phyloP scores from a whole-genome alignment of 1,140 invertebrate genomes.

The Psilanteris sp. region DNA sequence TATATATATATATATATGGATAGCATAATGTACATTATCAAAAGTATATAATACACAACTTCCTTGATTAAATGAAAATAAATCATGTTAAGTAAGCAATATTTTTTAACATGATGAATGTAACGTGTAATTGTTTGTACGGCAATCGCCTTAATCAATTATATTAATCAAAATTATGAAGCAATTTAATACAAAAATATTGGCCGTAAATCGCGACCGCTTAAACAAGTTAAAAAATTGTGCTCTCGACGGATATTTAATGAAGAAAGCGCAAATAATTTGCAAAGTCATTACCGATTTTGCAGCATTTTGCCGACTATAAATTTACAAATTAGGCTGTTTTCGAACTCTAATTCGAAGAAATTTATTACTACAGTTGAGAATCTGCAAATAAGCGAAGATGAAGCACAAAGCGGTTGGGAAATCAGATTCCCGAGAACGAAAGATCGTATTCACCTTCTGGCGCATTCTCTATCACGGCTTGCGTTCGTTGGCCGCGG shows the following conservation, averaged over 20 bases:
- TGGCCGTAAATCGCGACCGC: conserved; percentile 2
- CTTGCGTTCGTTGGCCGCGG: conserved; percentile 19
- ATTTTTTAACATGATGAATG: no score
- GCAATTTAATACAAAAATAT: background rate
- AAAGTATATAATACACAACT: no score
- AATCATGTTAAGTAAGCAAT: no score
- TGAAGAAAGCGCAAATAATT: conserved; percentile 18
- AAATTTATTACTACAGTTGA: conserved; percentile 42
- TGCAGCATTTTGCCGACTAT: conserved; percentile 16
- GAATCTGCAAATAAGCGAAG: conserved; percentile 29
- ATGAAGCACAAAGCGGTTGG: conserved; percentile 37
- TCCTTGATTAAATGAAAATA: no score
- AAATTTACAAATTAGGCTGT: conserved; percentile 31
- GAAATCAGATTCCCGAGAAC: conserved; percentile 55
- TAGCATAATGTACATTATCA: no score
- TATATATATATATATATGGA: no score
- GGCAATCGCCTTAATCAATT: no score
- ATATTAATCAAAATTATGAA: no score
- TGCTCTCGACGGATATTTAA: background rate
- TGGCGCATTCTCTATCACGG: conserved; percentile 60
- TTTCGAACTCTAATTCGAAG: conserved; percentile 31
- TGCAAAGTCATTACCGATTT: conserved; percentile 19
- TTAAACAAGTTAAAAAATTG: background rate
- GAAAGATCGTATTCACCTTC: conserved; percentile 62
- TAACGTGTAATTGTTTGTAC: no score